Percentiles rank a stretch among this genome's conserved stretches.
Evolutionary conservation across 1,140 invertebrate species (phyloP).

Genomic region (Leptinotarsa lineolata): DNA sequence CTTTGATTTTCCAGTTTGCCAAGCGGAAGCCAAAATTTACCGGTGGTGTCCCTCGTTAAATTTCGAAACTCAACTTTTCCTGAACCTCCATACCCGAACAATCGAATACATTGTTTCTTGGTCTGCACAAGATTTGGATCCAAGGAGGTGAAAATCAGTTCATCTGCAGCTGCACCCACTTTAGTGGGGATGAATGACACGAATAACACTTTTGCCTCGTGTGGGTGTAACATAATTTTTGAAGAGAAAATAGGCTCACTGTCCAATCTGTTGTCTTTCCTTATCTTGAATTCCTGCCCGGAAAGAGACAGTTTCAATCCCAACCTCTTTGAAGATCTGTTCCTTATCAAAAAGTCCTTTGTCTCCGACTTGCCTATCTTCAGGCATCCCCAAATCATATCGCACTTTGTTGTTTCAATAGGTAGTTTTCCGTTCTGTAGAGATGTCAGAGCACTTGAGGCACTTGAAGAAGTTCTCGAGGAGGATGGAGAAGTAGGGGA

Average conservation of each 20-base stretch:
- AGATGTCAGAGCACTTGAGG: constrained; percentile 46
- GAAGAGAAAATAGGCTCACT: constrained; percentile 43
- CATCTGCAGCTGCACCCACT: constrained; percentile 56
- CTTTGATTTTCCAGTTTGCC: constrained; percentile 57
- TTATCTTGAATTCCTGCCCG: constrained; percentile 43
- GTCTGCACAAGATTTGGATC: constrained; percentile 51
- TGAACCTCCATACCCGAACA: constrained; percentile 60
- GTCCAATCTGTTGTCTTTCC: constrained; percentile 40
- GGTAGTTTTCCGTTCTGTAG: constrained; percentile 56
- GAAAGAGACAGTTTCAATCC: constrained; percentile 57
- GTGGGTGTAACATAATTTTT: constrained; percentile 55
- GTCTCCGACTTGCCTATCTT: constrained; percentile 57
- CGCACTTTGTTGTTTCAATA: constrained; percentile 58
- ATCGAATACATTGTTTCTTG: constrained; percentile 50
- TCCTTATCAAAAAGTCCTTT: constrained; percentile 59
- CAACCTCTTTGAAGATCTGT: constrained; percentile 58
- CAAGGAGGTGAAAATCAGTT: constrained; percentile 58
- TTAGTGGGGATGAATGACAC: constrained; percentile 57
- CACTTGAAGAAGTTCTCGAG: constrained; percentile 5
- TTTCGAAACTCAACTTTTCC: constrained; percentile 57
- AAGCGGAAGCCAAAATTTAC: constrained; percentile 59
- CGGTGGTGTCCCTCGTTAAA: constrained; percentile 58
- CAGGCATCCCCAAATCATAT: constrained; percentile 61
- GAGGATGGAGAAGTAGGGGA: not conserved
- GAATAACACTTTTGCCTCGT: constrained; percentile 57